Base-by-base conservation (phyloP, 2,113 vertebrate genomes). In the human region DNA sequence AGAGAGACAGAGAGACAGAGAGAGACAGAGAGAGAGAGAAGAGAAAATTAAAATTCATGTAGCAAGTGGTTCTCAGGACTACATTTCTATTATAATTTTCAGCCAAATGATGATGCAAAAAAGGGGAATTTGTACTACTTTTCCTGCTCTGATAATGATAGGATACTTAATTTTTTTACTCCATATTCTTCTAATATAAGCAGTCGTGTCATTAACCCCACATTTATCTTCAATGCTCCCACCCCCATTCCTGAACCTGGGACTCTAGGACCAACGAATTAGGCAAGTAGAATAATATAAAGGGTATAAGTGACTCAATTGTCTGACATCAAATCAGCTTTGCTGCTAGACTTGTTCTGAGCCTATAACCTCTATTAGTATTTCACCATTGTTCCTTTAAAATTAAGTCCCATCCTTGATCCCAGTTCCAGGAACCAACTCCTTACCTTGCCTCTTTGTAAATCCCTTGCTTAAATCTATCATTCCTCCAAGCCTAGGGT, bases 71-170 rank as follows among this genome's bases (percentile, higher is more conserved):
- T 79, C 61, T 85, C 3, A 66, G 66, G 6, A 89, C 35, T 83
- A 32, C 48, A 43, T 61, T 90, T 97, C 11, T 89, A 92, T 73
- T 64, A 90, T 22, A 88, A 92, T 94, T 84, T 89, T 84, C 52
- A 66, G 52, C 38, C 61, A 92, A 66, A 85, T 75, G 23, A 92
- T 43, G 32, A 89, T 48, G 35, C 30, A 88, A 79, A 38, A 89
- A 89, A 88, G 23, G 12, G 35, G n/a, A 90, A 86, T 68, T 66
- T 80, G 25, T 75, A 68, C 83, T 14, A 73, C 22, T 92, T 68
- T 45, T n/a, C 59, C 90, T 35, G 50, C 52, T 84, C 38, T 79
- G 38, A 73, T 11, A 79, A 85, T 38, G 14, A 72, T 40, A 84
- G 32, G 48, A 84, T 38, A 61, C 50, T 83, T 73, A 7, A 11